These are phyloP conservation scores for Calidris pugnax DNA, from an alignment of 2,113 vertebrate species.

Conservation along the genomic window DNA sequence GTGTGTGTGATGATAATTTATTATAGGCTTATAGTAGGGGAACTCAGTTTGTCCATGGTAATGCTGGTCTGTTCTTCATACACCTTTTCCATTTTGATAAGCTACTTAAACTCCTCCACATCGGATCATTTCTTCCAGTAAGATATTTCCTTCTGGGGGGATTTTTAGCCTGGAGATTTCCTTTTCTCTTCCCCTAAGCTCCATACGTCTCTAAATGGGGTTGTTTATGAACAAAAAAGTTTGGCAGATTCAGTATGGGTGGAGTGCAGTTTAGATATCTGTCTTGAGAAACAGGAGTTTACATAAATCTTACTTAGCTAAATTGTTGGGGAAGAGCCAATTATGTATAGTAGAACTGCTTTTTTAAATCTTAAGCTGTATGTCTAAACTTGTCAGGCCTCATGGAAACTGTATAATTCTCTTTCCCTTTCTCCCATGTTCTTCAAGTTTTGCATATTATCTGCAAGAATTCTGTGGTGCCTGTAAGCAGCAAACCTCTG, in stretches of 20 bases:
- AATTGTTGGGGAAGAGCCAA: not conserved
- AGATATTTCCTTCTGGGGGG: not conserved
- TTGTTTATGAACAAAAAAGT: not conserved
- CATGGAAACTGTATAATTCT: not conserved
- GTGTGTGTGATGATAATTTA: not conserved
- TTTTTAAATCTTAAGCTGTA: not conserved
- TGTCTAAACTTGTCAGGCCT: not conserved
- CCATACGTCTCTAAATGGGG: not conserved
- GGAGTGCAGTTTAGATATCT: not conserved
- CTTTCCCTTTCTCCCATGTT: not conserved
- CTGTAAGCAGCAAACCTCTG: not conserved
- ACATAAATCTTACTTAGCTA: slow-evolving; percentile 28
- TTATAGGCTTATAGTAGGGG: not conserved
- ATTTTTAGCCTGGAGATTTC: not conserved
- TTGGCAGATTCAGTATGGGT: slow-evolving; percentile 5
- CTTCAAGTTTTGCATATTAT: not conserved
- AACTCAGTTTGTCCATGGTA: not conserved
- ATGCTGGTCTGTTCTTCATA: not conserved
- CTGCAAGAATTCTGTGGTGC: not conserved
- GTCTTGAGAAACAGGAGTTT: slow-evolving; percentile 28
- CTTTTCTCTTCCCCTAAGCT: not conserved
- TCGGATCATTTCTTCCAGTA: not conserved
- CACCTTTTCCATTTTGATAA: not conserved
- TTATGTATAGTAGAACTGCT: not conserved
- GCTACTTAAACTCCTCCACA: not conserved